Evolutionary conservation across 2,797 vertebrate species (phyloP).

Genomic region (Tiaroga cobitis): DNA sequence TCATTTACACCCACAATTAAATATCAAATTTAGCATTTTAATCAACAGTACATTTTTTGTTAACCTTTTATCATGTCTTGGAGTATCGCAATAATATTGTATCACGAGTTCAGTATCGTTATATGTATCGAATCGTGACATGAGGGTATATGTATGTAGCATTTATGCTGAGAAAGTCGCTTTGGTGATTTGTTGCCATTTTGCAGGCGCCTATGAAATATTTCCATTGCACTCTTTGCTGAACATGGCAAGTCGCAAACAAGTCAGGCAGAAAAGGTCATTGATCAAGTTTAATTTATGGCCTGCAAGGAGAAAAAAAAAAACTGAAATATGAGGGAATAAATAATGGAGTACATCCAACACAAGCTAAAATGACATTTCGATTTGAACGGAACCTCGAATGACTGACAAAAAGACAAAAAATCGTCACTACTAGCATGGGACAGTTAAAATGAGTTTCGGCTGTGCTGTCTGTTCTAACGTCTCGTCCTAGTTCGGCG

Average conservation of each 20-base stretch:
- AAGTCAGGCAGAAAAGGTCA: constrained; percentile 73
- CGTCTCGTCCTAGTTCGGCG: neutral
- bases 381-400: constrained; percentile 33
- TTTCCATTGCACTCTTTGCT: constrained; percentile 65
- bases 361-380: constrained; percentile 52
- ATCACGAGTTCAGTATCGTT: too few species aligned
- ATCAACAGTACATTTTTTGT: too few species aligned
- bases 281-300: constrained; percentile 73
- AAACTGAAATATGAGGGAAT: constrained; percentile 8
- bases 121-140: too few species aligned
- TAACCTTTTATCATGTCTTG: too few species aligned
- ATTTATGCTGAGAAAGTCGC: constrained; percentile 5
- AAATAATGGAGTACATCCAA: constrained; percentile 20
- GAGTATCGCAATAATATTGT: too few species aligned
- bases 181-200: constrained; percentile 47
- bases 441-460: constrained; percentile 20
- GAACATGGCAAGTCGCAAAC: constrained; percentile 70
- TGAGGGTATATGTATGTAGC: too few species aligned
- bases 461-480: constrained; percentile 2
- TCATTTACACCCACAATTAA: too few species aligned
- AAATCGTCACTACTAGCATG: constrained; percentile 3
- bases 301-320: constrained; percentile 52
- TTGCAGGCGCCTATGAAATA: constrained; percentile 57
- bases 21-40: too few species aligned
- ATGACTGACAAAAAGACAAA: constrained; percentile 33